These are phyloP conservation scores for Philonicus albiceps DNA, from an alignment of 2,888 invertebrate species.

Conservation along the genomic window DNA sequence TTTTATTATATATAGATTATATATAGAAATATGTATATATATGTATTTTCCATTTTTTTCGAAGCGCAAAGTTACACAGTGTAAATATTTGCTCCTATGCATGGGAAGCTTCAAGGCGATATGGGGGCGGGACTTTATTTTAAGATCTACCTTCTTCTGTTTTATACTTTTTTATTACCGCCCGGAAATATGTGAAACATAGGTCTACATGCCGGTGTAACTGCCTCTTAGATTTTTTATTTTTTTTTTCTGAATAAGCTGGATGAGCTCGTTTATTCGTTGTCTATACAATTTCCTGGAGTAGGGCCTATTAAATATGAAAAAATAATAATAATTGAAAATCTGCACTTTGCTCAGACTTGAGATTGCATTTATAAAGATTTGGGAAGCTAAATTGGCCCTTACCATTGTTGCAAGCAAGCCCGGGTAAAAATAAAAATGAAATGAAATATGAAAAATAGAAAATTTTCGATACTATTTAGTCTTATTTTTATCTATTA, in stretches of 20 bases:
- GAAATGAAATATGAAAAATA: too few species aligned
- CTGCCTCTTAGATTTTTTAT: background rate
- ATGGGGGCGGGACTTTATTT: background rate
- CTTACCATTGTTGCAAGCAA: too few species aligned
- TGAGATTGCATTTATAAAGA: background rate
- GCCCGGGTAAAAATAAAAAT: too few species aligned
- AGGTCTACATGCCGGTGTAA: background rate
- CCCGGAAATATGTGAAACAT: background rate
- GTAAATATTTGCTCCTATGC: background rate
- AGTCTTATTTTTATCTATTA: too few species aligned
- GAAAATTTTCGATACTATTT: too few species aligned
- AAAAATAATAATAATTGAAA: background rate
- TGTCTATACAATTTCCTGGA: background rate
- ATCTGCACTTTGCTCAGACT: background rate
- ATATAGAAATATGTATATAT: too few species aligned
- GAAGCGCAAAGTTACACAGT: background rate
- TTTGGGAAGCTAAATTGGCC: too few species aligned
- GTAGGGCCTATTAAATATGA: background rate
- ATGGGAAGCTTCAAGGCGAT: background rate
- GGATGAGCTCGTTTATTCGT: background rate
- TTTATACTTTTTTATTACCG: background rate
- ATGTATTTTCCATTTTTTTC: background rate
- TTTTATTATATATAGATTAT: too few species aligned
- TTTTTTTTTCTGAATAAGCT: background rate
- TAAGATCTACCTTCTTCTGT: background rate